These are phyloP conservation scores for Phaethornis superciliosus DNA, from an alignment of 2,113 vertebrate species.

Conservation along the genomic window DNA sequence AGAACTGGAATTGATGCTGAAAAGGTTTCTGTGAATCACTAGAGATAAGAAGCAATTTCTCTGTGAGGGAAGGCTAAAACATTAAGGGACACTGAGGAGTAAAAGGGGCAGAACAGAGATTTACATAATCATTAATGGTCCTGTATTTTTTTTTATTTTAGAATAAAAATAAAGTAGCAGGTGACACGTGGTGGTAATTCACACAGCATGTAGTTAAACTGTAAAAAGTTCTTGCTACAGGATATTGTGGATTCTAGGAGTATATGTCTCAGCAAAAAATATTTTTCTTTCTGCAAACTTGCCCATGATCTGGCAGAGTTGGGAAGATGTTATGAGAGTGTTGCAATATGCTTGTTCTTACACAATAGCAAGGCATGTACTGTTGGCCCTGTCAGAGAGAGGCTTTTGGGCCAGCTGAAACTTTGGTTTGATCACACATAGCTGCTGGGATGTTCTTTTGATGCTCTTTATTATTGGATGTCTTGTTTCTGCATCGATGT, in stretches of 20 bases:
- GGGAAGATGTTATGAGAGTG: background rate
- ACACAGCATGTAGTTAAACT: background rate
- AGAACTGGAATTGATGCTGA: background rate
- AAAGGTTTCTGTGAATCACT: background rate
- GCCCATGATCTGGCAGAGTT: background rate
- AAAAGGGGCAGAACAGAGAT: background rate
- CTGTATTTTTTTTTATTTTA: background rate
- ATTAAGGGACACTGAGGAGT: background rate
- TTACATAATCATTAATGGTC: background rate
- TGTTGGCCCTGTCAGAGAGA: background rate
- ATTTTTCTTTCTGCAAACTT: background rate
- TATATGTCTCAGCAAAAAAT: background rate
- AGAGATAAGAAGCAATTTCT: background rate
- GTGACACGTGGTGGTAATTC: background rate
- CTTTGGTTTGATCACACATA: background rate
- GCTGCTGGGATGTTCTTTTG: background rate
- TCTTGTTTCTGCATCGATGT: background rate
- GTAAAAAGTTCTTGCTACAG: background rate
- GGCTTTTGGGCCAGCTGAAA: background rate
- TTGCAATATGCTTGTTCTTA: background rate
- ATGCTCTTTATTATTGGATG: background rate
- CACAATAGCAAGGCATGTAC: background rate
- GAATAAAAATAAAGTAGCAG: background rate
- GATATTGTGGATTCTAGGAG: background rate
- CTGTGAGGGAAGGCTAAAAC: background rate